Percentiles rank a stretch among this genome's conserved stretches.
phyloP scores from a whole-genome alignment of 2,113 vertebrate species.

The Hassar affinis region DNA sequence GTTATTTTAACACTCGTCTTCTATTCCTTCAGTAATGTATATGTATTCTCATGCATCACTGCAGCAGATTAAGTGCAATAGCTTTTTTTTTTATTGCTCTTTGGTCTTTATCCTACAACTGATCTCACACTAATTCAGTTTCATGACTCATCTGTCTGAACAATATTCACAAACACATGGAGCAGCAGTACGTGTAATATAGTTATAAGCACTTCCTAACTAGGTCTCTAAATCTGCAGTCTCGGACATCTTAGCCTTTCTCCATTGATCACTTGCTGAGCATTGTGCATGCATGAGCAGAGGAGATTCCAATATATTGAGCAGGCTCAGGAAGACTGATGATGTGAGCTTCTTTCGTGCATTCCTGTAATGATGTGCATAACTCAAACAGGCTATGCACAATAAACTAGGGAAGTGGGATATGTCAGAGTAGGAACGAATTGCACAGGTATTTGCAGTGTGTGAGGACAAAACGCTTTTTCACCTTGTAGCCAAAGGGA shows the following conservation, averaged over 20 bases:
- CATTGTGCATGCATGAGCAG: conserved; percentile 38
- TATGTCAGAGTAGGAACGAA: neutral
- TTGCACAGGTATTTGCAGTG: neutral
- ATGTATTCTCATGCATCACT: neutral
- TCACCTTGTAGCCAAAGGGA: conserved; percentile 92
- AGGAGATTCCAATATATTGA: conserved; percentile 43
- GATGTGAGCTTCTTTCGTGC: conserved; percentile 27
- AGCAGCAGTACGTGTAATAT: neutral
- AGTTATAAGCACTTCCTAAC: conserved; percentile 19
- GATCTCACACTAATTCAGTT: neutral
- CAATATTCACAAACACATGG: neutral
- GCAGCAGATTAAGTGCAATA: neutral
- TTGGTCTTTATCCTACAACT: neutral
- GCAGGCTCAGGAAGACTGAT: conserved; percentile 46
- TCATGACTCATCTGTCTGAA: neutral
- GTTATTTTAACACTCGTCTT: too few relatives aligned
- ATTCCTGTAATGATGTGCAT: conserved; percentile 36
- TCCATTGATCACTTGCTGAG: conserved; percentile 27
- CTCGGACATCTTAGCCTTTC: neutral
- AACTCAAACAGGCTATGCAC: conserved; percentile 29
- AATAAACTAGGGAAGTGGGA: neutral
- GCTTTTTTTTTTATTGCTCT: neutral
- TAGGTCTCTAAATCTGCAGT: conserved; percentile 14
- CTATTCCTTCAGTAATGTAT: too few relatives aligned
- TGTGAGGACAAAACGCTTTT: conserved; percentile 20